Percentiles rank a stretch among this genome's conserved stretches.
Evolutionary conservation across 2,797 vertebrate species (phyloP).

Genomic region (Triplophysa yarkandensis): DNA sequence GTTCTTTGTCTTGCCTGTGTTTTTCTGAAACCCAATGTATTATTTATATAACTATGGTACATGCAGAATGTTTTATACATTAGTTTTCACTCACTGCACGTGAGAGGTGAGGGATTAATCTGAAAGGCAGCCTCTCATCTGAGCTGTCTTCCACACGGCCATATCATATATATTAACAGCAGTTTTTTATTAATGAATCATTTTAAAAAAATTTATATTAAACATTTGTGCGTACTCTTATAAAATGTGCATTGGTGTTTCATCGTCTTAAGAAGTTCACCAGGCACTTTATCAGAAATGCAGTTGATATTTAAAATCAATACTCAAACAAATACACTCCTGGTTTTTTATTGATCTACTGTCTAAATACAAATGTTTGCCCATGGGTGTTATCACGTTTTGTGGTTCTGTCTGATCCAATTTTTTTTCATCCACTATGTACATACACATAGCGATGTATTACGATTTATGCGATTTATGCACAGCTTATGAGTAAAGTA

Average conservation of each 20-base stretch:
- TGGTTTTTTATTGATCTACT: too few relatives aligned
- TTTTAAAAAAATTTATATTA: not conserved
- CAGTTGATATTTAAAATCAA: too few relatives aligned
- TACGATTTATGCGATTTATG: too few relatives aligned
- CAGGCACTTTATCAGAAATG: too few relatives aligned
- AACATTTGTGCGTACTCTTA: not conserved
- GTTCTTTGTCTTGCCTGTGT: conserved; percentile 55
- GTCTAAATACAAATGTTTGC: too few relatives aligned
- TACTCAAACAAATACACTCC: too few relatives aligned
- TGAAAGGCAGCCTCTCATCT: conserved; percentile 30
- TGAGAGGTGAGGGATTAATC: conserved; percentile 49
- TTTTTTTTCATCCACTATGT: too few relatives aligned
- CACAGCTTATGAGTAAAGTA: too few relatives aligned
- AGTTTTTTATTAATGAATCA: conserved; percentile 7
- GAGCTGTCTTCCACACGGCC: conserved; percentile 1
- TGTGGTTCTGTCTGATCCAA: too few relatives aligned
- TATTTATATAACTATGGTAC: conserved; percentile 58
- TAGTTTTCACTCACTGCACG: conserved; percentile 42
- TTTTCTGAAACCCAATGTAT: conserved; percentile 51
- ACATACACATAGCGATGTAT: too few relatives aligned
- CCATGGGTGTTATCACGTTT: too few relatives aligned
- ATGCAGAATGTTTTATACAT: conserved; percentile 57
- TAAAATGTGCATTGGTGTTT: not conserved
- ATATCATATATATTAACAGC: conserved; percentile 2
- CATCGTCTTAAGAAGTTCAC: not conserved